phyloP scores from a whole-genome alignment of 2,888 invertebrate genomes.

The Timema cristinae region DNA sequence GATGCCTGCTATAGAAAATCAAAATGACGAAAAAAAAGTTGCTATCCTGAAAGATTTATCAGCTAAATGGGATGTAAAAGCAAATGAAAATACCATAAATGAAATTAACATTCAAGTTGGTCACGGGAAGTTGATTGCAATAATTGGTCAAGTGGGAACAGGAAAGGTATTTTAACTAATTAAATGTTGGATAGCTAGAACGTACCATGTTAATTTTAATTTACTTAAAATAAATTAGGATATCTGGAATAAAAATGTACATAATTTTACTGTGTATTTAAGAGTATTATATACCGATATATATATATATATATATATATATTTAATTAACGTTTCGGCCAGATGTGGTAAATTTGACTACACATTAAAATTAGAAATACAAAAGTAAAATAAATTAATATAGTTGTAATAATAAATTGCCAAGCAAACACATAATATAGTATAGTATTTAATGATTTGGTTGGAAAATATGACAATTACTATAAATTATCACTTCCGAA shows the following conservation, averaged over 20 bases:
- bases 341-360: neutral
- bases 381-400: too few species aligned
- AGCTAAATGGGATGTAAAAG: constrained; percentile 34
- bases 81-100: constrained; percentile 39
- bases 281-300: neutral
- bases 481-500: too few species aligned
- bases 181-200: too few species aligned
- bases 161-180: constrained; percentile 42
- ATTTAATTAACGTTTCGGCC: neutral
- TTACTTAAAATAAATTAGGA: neutral
- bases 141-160: constrained; percentile 66
- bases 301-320: neutral
- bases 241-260: neutral
- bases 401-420: too few species aligned
- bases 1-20: neutral
- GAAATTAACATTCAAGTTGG: constrained; percentile 56
- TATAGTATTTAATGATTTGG: too few species aligned
- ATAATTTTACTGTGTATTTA: too few species aligned
- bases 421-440: too few species aligned
- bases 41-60: constrained; percentile 23
- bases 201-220: neutral
- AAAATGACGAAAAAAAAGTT: neutral
- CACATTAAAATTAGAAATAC: neutral
- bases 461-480: too few species aligned
- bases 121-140: constrained; percentile 57